phyloP scores from a whole-genome alignment of 2,888 invertebrate species.

The Rhynchonema sp. region DNA sequence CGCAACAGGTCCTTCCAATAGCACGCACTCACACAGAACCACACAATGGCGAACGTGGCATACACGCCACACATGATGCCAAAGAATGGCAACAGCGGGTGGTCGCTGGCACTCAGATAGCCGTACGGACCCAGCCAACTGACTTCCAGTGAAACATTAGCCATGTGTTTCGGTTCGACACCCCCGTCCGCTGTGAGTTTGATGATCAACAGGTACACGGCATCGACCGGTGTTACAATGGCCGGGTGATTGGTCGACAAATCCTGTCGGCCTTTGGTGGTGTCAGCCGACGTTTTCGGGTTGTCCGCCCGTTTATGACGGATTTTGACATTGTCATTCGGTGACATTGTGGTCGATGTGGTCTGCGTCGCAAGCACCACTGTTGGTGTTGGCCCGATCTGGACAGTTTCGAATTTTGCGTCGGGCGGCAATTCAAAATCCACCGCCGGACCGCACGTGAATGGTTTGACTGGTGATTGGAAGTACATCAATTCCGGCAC shows the following conservation, averaged over 20 bases:
- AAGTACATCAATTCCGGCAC: neutral
- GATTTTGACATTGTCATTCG: no score
- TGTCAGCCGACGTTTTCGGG: neutral
- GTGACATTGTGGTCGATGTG: neutral
- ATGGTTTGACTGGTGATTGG: neutral
- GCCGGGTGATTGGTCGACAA: neutral
- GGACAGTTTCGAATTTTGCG: neutral
- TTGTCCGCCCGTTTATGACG: neutral
- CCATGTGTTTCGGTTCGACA: no score
- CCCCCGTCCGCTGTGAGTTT: neutral
- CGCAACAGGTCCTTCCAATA: constrained; percentile 75
- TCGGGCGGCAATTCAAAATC: neutral
- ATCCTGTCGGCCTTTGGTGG: neutral
- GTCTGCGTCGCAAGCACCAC: neutral
- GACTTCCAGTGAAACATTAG: no score
- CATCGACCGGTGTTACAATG: constrained; percentile 8
- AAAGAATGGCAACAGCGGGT: constrained; percentile 74
- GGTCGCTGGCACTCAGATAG: constrained; percentile 67
- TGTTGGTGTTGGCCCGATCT: neutral
- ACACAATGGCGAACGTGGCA: constrained; percentile 55
- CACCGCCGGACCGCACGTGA: neutral
- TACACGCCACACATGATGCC: constrained; percentile 72
- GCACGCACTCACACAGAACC: constrained; percentile 59
- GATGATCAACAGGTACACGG: constrained; percentile 1
- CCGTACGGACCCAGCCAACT: constrained; percentile 32